Conservation (phyloP, 2,797 vertebrate species). For the Rhinogobio ventralis region DNA sequence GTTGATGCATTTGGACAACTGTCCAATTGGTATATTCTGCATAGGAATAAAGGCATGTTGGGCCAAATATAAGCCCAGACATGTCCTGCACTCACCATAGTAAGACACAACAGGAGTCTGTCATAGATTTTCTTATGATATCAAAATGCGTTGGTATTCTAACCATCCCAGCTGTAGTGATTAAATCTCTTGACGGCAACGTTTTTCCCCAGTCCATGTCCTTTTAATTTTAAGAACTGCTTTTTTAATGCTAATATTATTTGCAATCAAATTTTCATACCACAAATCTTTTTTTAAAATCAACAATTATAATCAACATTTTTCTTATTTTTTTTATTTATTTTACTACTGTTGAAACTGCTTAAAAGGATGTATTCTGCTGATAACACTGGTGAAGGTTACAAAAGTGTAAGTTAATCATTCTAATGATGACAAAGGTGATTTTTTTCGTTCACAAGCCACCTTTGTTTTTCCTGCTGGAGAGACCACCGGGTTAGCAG, state of each 20-base stretch:
- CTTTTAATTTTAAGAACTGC: not conserved
- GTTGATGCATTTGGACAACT: slow-evolving; percentile 1
- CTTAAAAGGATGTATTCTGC: not conserved
- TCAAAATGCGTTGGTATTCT: slow-evolving; percentile 21
- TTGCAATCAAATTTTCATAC: not conserved
- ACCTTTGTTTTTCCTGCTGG: slow-evolving; percentile 45
- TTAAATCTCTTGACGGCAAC: not conserved
- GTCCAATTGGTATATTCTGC: not conserved
- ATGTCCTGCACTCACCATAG: not conserved
- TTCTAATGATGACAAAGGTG: slow-evolving; percentile 36
- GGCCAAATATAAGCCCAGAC: slow-evolving; percentile 37
- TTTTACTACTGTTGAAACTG: not conserved
- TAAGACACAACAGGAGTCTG: slow-evolving; percentile 37
- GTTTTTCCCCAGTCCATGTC: not conserved
- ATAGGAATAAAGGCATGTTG: not conserved
- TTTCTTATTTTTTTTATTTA: rapidly evolving
- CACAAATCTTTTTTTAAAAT: not conserved
- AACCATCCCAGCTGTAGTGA: slow-evolving; percentile 10
- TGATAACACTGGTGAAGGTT: not conserved
- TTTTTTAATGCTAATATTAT: not conserved
- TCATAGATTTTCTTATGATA: slow-evolving; percentile 46
- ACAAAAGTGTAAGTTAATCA: slow-evolving; percentile 16
- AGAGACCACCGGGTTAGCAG: slow-evolving; percentile 54
- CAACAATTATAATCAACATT: not conserved
- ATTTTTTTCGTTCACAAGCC: slow-evolving; percentile 38